Evolutionary conservation across 2,797 vertebrate genomes (phyloP), one percentile per base, ranked within the genome.

Genomic region (Sandelia bainsii): DNA sequence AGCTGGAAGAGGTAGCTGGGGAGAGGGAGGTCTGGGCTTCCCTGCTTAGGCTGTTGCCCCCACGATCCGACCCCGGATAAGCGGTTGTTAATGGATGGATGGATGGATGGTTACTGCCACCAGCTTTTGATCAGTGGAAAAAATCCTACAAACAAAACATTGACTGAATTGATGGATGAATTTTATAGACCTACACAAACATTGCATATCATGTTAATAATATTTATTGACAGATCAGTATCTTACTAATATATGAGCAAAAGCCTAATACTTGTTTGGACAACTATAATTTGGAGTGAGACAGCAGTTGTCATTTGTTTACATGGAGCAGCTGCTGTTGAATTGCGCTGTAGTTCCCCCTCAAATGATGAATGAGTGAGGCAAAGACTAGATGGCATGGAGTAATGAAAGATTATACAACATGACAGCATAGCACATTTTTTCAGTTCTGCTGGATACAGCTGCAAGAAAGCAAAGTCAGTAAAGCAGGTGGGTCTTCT

Each of bases 291-390:
- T 44, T 44, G 37, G 10, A 42, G 39, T 37, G 50, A 10, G n/a
- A 20, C 12, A 39, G n/a, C 22, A 62, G 49, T 52, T 56, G 27
- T 20, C 42, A 39, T 29, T 22, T 50, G 50, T 73, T 65, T 23
- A 52, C 62, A 39, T 27, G 34, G 4, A 57, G 60, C 45, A 57
- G 69, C 60, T 52, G 60, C 32, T 32, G 37, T 56, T 51, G 27
- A n/a, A 34, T 34, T 46, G 6, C 32, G 19, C 42, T 49, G 8
- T 16, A 32, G 13, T 51, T 25, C 22, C 17, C 23, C 7, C 22
- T 16, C 12, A 19, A 46, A 46, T 48, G 46, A 50, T 62, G 46
- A 62, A 65, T 22, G 40, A 62, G n/a, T 44, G 25, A 64, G 57
- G 1, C 37, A 17, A 14, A 67, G 42, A 44, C 17, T 2, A 27